These are phyloP conservation scores for Anastatus disparis DNA, from an alignment of 1,140 invertebrate genomes.

Conservation along the genomic window DNA sequence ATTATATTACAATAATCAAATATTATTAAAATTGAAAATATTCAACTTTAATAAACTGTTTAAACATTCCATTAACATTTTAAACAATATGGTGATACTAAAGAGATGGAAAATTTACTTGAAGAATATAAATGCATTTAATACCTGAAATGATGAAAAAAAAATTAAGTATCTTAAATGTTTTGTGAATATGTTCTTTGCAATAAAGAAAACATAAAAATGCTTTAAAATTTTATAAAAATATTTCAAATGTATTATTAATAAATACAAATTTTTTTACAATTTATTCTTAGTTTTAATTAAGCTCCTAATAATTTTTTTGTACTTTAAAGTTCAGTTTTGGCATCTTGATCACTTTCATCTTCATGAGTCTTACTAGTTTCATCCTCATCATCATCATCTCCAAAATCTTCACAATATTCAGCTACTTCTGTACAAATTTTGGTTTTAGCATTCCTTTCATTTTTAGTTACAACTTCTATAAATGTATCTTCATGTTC, in stretches of 20 bases:
- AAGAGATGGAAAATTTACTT: no score
- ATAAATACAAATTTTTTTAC: background rate
- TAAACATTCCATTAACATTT: no score
- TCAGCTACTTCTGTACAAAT: slow-evolving; percentile 44
- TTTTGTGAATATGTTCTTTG: no score
- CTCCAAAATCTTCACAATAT: slow-evolving; percentile 42
- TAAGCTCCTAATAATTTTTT: background rate
- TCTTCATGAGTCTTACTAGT: background rate
- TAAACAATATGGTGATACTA: no score
- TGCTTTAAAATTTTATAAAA: background rate
- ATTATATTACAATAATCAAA: no score
- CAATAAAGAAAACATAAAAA: background rate
- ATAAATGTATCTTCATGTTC: slow-evolving; percentile 71
- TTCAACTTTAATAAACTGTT: no score
- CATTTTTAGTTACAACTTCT: slow-evolving; percentile 57
- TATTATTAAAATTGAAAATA: no score
- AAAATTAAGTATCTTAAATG: no score
- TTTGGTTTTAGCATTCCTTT: slow-evolving; percentile 27
- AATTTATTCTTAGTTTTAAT: slow-evolving; percentile 2
- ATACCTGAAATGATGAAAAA: no score
- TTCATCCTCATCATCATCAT: slow-evolving; percentile 30
- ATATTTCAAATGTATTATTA: slow-evolving; percentile 1
- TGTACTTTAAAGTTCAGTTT: slow-evolving; percentile 26
- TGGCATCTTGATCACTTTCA: background rate
- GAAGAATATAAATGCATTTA: no score